Conservation (phyloP, 2,888 invertebrate genomes). For the Drosophila pseudotalamancana region DNA sequence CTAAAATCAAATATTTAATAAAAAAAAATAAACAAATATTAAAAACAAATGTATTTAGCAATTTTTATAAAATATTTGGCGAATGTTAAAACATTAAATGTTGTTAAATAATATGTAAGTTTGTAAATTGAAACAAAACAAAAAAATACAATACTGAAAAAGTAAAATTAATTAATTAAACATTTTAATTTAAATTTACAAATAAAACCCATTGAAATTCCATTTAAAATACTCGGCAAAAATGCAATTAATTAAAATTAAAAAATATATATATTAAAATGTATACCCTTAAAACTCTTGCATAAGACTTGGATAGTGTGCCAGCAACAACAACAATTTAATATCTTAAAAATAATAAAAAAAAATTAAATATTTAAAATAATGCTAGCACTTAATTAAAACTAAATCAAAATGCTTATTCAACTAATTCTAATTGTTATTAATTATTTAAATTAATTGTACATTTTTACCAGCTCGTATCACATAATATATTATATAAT, state of each 20-base stretch:
- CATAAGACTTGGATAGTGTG: constrained; percentile 84
- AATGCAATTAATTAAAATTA: constrained; percentile 58
- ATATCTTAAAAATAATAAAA: constrained; percentile 27
- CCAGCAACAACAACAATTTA: constrained; percentile 67
- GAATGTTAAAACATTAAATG: constrained; percentile 83
- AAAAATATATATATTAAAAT: constrained; percentile 29
- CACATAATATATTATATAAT: constrained; percentile 21
- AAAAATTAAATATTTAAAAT: constrained; percentile 12
- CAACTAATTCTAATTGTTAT: constrained; percentile 61
- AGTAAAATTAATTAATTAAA: no score
- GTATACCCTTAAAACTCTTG: constrained; percentile 35
- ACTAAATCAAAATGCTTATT: constrained; percentile 50
- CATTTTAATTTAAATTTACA: constrained; percentile 3
- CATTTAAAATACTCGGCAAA: constrained; percentile 63
- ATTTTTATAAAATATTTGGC: constrained; percentile 39
- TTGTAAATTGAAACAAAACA: constrained; percentile 72
- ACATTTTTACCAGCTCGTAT: constrained; percentile 46
- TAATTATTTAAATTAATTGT: constrained; percentile 73
- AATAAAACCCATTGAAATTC: constrained; percentile 68
- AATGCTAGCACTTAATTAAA: constrained; percentile 39
- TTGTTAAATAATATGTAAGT: constrained; percentile 84
- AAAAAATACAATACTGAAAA: constrained; percentile 23
- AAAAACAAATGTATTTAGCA: constrained; percentile 19
- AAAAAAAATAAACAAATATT: background rate
- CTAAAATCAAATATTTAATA: constrained; percentile 3